Evolutionary conservation across 2,797 vertebrate species (phyloP).

Genomic region (Trachurus trachurus): DNA sequence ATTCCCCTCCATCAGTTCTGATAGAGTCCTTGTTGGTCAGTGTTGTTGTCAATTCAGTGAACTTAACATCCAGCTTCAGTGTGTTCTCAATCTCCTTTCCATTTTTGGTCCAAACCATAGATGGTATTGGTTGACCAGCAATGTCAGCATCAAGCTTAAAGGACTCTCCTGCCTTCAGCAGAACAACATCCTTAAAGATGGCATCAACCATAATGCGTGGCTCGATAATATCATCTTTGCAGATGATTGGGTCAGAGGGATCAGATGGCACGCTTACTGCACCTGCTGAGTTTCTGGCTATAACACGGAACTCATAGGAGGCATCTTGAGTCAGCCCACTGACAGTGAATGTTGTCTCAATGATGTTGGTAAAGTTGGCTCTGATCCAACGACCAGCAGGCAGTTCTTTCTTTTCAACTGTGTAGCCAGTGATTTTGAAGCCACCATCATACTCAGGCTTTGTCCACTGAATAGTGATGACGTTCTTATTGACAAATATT

Average conservation of each 20-base stretch:
- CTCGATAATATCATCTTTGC: slow-evolving; percentile 95
- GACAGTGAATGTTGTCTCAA: slow-evolving; percentile 96
- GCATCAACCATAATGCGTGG: slow-evolving; percentile 97
- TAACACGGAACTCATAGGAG: slow-evolving; percentile 95
- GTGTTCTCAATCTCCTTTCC: slow-evolving; percentile 96
- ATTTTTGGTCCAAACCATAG: slow-evolving; percentile 96
- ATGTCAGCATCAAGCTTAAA: slow-evolving; percentile 98
- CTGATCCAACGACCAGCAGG: slow-evolving; percentile 95
- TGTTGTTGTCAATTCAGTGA: slow-evolving; percentile 92
- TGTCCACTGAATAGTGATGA: slow-evolving; percentile 94
- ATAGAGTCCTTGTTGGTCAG: slow-evolving; percentile 94
- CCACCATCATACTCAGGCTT: slow-evolving; percentile 98
- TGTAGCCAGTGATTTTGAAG: slow-evolving; percentile 98
- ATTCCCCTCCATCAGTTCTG: slow-evolving; percentile 94
- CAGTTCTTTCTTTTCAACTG: slow-evolving; percentile 95
- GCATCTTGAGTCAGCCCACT: slow-evolving; percentile 96
- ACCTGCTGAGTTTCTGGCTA: slow-evolving; percentile 96
- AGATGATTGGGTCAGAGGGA: slow-evolving; percentile 93
- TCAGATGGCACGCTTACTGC: slow-evolving; percentile 96
- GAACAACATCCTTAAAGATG: slow-evolving; percentile 92
- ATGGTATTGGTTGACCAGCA: slow-evolving; percentile 94
- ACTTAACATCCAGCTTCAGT: slow-evolving; percentile 93
- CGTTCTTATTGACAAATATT: slow-evolving; percentile 93
- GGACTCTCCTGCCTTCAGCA: slow-evolving; percentile 93
- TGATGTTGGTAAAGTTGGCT: slow-evolving; percentile 98